Conservation (phyloP, 2,113 vertebrate species). For the Zapornia atra region DNA sequence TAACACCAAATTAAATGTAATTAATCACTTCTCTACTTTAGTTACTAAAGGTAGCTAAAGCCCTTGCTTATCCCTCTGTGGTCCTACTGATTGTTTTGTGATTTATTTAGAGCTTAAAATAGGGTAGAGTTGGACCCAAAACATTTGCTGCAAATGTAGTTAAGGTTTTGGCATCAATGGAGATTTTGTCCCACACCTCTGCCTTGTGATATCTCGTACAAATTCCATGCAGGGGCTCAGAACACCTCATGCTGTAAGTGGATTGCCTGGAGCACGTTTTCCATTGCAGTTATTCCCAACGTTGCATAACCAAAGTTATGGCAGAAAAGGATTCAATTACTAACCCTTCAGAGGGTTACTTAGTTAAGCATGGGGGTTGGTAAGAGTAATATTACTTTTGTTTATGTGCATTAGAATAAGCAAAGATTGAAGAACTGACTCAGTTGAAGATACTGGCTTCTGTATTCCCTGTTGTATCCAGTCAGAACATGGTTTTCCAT, state of each 20-base stretch:
- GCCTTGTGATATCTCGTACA: background rate
- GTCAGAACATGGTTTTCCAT: background rate
- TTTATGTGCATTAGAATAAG: background rate
- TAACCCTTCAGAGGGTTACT: background rate
- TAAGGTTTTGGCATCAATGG: background rate
- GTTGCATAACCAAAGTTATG: background rate
- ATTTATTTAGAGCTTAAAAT: background rate
- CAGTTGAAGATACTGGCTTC: background rate
- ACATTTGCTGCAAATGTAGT: background rate
- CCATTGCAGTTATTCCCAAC: background rate
- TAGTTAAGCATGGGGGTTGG: background rate
- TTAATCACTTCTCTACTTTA: background rate
- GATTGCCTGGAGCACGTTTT: background rate
- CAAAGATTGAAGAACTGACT: background rate
- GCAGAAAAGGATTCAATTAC: background rate
- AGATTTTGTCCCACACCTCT: background rate
- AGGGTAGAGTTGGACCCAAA: background rate
- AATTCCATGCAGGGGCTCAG: background rate
- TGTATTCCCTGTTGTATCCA: rapidly evolving
- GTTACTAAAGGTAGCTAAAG: background rate
- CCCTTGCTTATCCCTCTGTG: background rate
- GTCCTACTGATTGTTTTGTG: background rate
- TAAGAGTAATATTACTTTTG: background rate
- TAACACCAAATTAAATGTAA: background rate
- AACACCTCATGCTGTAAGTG: background rate